Evolutionary conservation across 2,797 vertebrate species (phyloP), one percentile per base, ranked within the genome.

Genomic region (Sebastes kiyomatsui): DNA sequence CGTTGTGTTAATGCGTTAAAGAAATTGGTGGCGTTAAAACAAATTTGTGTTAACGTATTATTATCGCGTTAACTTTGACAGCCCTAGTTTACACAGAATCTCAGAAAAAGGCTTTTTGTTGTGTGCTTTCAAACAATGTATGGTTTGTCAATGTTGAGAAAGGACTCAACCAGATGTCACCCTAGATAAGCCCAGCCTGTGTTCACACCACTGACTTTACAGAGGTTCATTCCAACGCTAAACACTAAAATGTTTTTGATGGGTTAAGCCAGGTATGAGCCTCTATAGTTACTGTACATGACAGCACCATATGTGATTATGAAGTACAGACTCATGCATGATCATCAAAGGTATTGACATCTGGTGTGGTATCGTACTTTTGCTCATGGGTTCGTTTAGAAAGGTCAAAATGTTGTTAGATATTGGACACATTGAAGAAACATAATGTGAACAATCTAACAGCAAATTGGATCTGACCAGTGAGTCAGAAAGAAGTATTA

Each of bases 391-490:
- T 75, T 52, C 5, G 10, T 72, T 67, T 1, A 56, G n/a, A 52
- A 13, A 52, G 25, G 66, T 55, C 12, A 33, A 61, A 66, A 38
- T 52, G 20, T 7, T 22, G 22, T 46, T 20, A 8, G 10, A 55
- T 42, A 56, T 59, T 58, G 27, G 58, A 65, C 32, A 69, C 18
- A 59, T n/a, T 42, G 16, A 77, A 68, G 23, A 49, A 58, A 70
- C 49, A 76, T 59, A 52, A 65, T 65, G 22, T 42, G 10, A 60
- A 28, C 25, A 25, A 22, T 75, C 27, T 25, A 32, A 61, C n/a
- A 68, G 60, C 12, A 74, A 68, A 27, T 65, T 72, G 35, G 73
- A 80, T 77, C 14, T 69, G 71, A 78, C 62, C 38, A 32, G 30
- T 25, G 30, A 61, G 10, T 69, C 30, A 55, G 67, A 46, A 30